Evolutionary conservation across 2,888 invertebrate genomes (phyloP).

Genomic region (Prostheceraeus crozeri): DNA sequence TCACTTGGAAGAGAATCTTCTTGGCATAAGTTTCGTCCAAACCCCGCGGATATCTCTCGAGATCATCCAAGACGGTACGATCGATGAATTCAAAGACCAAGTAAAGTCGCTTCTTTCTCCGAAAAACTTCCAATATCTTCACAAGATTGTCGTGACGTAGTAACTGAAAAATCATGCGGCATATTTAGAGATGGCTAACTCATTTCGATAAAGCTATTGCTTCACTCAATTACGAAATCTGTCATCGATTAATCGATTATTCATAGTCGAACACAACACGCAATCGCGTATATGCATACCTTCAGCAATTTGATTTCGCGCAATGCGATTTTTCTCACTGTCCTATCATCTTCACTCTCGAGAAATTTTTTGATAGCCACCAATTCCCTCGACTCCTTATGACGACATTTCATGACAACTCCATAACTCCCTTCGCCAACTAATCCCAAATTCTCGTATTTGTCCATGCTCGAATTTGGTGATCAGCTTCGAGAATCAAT

Average conservation of each 20-base stretch:
- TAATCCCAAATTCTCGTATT: conserved; percentile 82
- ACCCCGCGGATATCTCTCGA: conserved; percentile 67
- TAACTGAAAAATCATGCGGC: conserved; percentile 64
- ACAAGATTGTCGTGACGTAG: conserved; percentile 78
- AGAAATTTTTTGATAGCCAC: conserved; percentile 95
- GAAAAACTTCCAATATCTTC: conserved; percentile 78
- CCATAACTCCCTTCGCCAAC: conserved; percentile 92
- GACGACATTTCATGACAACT: conserved; percentile 88
- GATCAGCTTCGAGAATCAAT: no score
- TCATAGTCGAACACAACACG: not conserved
- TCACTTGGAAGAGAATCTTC: conserved; percentile 71
- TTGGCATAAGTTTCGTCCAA: conserved; percentile 68
- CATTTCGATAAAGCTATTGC: no score
- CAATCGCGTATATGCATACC: conserved; percentile 63
- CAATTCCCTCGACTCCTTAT: conserved; percentile 82
- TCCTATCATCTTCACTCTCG: conserved; percentile 80
- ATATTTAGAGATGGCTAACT: no score
- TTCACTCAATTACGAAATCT: no score
- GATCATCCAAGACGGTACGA: conserved; percentile 73
- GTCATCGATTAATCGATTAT: no score
- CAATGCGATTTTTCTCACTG: conserved; percentile 87
- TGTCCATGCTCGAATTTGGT: conserved; percentile 59
- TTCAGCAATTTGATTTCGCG: conserved; percentile 87
- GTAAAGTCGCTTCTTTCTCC: conserved; percentile 72
- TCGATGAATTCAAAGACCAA: conserved; percentile 79